These are phyloP conservation scores for Palythoa heliodiscus DNA, from an alignment of 92 coral and sea anemone genomes.

Conservation along the genomic window DNA sequence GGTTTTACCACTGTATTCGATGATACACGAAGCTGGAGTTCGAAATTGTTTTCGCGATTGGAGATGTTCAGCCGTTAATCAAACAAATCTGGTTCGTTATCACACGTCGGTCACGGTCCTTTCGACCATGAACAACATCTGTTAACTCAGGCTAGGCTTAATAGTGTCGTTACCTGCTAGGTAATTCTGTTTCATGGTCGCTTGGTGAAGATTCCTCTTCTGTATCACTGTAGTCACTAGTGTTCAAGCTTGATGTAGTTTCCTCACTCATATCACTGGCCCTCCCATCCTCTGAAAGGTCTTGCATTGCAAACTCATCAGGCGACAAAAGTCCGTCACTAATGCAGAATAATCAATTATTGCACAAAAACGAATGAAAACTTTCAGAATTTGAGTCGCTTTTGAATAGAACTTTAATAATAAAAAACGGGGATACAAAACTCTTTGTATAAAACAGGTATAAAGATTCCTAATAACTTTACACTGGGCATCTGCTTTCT, in stretches of 20 bases:
- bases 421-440: slow-evolving; percentile 11
- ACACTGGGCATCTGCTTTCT: slow-evolving; percentile 12
- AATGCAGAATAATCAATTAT: slow-evolving; percentile 23
- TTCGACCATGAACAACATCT: slow-evolving; percentile 22
- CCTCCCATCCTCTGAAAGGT: slow-evolving; percentile 28
- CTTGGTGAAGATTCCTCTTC: slow-evolving; percentile 26
- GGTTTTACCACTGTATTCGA: slow-evolving; percentile 10
- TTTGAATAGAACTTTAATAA: slow-evolving; percentile 20
- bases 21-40: slow-evolving; percentile 5
- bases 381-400: slow-evolving; percentile 23
- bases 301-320: slow-evolving; percentile 23
- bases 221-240: slow-evolving; percentile 26
- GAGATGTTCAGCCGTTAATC: slow-evolving; percentile 14
- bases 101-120: slow-evolving; percentile 22
- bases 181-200: slow-evolving; percentile 24
- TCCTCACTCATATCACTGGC: slow-evolving; percentile 27
- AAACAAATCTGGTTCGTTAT: slow-evolving; percentile 24
- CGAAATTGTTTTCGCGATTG: slow-evolving; percentile 1
- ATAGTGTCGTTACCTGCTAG: slow-evolving; percentile 20
- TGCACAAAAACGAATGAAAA: slow-evolving; percentile 17
- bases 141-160: slow-evolving; percentile 26
- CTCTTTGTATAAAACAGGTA: slow-evolving; percentile 9
- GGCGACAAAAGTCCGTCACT: slow-evolving; percentile 28
- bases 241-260: slow-evolving; percentile 23
- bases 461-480: slow-evolving; percentile 1